A percentile compares a stretch with the other conserved stretches of the same genome.
These are phyloP conservation scores for Hydriomena furcata DNA, from an alignment of 2,888 invertebrate species.

Conservation along the genomic window DNA sequence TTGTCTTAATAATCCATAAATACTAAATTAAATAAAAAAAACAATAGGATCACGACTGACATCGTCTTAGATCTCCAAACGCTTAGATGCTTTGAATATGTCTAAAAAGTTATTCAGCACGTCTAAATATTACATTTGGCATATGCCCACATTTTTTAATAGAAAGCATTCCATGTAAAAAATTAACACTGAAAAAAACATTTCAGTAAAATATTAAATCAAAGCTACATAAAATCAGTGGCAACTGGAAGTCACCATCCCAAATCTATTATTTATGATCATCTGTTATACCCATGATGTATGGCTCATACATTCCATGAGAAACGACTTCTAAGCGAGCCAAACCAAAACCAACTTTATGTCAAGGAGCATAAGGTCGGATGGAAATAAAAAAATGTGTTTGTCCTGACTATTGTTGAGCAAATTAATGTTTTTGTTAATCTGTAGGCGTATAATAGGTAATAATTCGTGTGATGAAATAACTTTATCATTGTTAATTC, in stretches of 20 bases:
- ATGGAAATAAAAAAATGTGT: neutral
- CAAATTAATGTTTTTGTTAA: constrained; percentile 50
- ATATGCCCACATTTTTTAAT: too few species aligned
- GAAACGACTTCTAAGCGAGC: constrained; percentile 6
- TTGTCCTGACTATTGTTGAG: constrained; percentile 38
- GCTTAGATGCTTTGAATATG: too few species aligned
- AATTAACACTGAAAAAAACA: too few species aligned
- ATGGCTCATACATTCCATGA: constrained; percentile 48
- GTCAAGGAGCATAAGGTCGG: neutral
- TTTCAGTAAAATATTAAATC: too few species aligned
- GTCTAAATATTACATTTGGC: too few species aligned
- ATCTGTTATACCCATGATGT: constrained; percentile 65
- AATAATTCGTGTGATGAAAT: constrained; percentile 60
- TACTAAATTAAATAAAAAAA: too few species aligned
- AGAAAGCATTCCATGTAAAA: too few species aligned
- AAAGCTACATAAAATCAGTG: constrained; percentile 17
- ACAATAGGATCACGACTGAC: too few species aligned
- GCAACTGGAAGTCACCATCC: constrained; percentile 52
- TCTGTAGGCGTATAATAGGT: constrained; percentile 54
- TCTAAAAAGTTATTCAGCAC: too few species aligned
- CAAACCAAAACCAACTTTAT: constrained; percentile 33
- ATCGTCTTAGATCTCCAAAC: too few species aligned
- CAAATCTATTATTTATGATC: constrained; percentile 65
- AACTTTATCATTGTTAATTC: constrained; percentile 53
- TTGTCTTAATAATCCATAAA: too few species aligned